phyloP scores from a whole-genome alignment of 2,888 invertebrate species.

The Hyppa rectilinea region DNA sequence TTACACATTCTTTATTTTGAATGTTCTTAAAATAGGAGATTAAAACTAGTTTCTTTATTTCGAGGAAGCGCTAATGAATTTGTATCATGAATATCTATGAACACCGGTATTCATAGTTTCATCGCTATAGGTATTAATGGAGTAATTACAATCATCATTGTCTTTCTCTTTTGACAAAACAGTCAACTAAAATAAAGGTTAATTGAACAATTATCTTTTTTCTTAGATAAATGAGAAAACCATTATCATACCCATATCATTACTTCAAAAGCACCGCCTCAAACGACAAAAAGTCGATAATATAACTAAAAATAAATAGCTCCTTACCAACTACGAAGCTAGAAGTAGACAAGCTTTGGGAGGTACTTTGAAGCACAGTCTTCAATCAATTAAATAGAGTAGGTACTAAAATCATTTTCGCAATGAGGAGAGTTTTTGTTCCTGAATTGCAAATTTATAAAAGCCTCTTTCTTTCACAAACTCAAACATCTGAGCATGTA shows the following conservation, averaged over 20 bases:
- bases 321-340: conserved; percentile 65
- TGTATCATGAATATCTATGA: conserved; percentile 8
- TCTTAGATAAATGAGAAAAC: not conserved
- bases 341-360: conserved; percentile 70
- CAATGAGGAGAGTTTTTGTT: not conserved
- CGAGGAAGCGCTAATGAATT: conserved; percentile 86
- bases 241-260: conserved; percentile 3
- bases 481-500: not conserved
- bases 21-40: conserved; percentile 47
- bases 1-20: conserved; percentile 52
- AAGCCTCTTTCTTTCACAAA: not conserved
- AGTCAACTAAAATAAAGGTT: conserved; percentile 1
- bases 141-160: not conserved
- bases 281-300: conserved; percentile 70
- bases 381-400: conserved; percentile 50
- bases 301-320: conserved; percentile 73
- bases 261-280: conserved; percentile 85
- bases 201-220: not conserved
- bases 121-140: not conserved
- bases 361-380: conserved; percentile 72
- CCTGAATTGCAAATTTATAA: not conserved
- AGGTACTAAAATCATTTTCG: conserved; percentile 20
- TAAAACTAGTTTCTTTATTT: conserved; percentile 65
- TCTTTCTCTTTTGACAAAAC: not conserved
- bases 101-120: not conserved